Evolutionary conservation across 1,140 invertebrate species (phyloP).

Genomic region (Lordiphosa clarofinis): DNA sequence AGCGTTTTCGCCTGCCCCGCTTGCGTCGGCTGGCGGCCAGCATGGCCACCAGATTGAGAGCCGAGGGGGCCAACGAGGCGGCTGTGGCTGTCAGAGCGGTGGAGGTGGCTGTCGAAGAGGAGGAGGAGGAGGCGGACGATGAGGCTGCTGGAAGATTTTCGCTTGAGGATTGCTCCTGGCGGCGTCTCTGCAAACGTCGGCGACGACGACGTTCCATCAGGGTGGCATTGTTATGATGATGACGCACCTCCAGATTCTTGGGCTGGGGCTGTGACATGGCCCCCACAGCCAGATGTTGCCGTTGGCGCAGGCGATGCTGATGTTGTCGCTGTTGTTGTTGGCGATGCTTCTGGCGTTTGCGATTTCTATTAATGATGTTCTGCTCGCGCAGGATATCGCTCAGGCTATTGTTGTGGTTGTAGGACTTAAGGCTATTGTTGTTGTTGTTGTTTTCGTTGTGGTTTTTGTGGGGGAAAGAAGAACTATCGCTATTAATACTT

Average conservation of each 20-base stretch:
- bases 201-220: constrained; percentile 40
- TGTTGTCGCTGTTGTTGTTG: constrained; percentile 14
- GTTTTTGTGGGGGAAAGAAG: constrained; percentile 18
- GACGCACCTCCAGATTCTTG: constrained; percentile 62
- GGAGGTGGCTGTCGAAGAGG: constrained; percentile 36
- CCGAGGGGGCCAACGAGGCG: constrained; percentile 67
- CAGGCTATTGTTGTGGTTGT: constrained; percentile 44
- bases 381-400: constrained; percentile 16
- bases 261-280: constrained; percentile 54
- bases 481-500: constrained; percentile 77
- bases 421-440: constrained; percentile 58
- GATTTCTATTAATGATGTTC: constrained; percentile 9
- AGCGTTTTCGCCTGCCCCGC: constrained; percentile 70
- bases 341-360: constrained; percentile 10
- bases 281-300: constrained; percentile 21
- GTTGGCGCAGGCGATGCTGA: constrained; percentile 18
- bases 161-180: constrained; percentile 30
- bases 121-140: constrained; percentile 55
- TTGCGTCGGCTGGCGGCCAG: constrained; percentile 70
- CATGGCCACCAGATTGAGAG: constrained; percentile 69
- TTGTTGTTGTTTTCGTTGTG: constrained; percentile 22
- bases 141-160: constrained; percentile 57
- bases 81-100: constrained; percentile 63
- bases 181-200: constrained; percentile 44
- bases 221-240: constrained; percentile 70